These are phyloP conservation scores for Erannis defoliaria DNA, from an alignment of 2,888 invertebrate species.

Conservation along the genomic window DNA sequence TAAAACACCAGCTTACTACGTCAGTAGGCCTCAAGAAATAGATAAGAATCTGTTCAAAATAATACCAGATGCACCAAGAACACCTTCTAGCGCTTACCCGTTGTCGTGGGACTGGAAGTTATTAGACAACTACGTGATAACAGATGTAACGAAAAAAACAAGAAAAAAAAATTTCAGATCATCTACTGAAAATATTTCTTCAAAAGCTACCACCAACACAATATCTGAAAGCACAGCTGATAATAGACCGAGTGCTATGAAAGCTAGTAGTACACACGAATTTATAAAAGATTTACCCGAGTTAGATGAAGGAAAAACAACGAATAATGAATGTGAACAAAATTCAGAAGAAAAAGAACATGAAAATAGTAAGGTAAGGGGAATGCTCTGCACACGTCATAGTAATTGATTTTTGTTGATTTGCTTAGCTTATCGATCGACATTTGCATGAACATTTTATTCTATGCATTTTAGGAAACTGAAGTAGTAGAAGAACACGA, in stretches of 20 bases:
- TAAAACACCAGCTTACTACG: conserved; percentile 93
- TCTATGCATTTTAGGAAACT: conserved; percentile 76
- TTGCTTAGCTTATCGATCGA: conserved; percentile 79
- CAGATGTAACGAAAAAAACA: conserved; percentile 76
- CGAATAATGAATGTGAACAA: conserved; percentile 44
- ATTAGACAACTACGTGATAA: conserved; percentile 82
- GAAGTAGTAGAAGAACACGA: conserved; percentile 51
- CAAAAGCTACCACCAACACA: conserved; percentile 77
- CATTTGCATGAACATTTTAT: conserved; percentile 79
- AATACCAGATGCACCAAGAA: conserved; percentile 93
- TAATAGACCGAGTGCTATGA: conserved; percentile 65
- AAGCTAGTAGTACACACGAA: conserved; percentile 79
- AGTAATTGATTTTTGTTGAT: conserved; percentile 66
- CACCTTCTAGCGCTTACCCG: conserved; percentile 90
- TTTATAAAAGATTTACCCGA: conserved; percentile 78
- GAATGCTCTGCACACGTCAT: conserved; percentile 63
- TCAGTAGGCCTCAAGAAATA: conserved; percentile 91
- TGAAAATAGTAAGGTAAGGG: conserved; percentile 69
- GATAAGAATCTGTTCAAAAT: conserved; percentile 90
- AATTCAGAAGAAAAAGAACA: conserved; percentile 49
- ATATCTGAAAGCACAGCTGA: conserved; percentile 69
- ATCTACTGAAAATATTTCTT: conserved; percentile 79
- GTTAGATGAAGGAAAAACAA: conserved; percentile 67
- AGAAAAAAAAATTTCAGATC: conserved; percentile 73
- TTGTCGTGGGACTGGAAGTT: conserved; percentile 91